Conservation (phyloP, 2,888 invertebrate species). For the Pyralis farinalis region DNA sequence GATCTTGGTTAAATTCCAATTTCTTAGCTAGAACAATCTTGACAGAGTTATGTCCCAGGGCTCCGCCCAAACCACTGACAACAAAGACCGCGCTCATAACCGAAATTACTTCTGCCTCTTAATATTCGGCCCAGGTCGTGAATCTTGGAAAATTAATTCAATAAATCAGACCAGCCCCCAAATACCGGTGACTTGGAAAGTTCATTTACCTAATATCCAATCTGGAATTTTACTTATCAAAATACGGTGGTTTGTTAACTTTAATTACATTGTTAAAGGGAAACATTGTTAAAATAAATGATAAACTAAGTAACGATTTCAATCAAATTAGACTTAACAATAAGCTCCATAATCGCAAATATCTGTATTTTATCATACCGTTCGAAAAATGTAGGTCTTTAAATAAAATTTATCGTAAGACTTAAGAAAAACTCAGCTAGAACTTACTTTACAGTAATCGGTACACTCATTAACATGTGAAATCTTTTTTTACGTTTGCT, state of each 20-base stretch:
- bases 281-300: conserved; percentile 22
- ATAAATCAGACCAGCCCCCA: conserved; percentile 61
- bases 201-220: conserved; percentile 47
- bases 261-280: conserved; percentile 37
- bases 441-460: too few species aligned
- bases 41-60: conserved; percentile 49
- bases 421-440: too few species aligned
- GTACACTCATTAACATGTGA: too few species aligned
- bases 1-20: conserved; percentile 40
- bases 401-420: too few species aligned
- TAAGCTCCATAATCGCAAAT: too few species aligned
- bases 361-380: too few species aligned
- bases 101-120: conserved; percentile 67
- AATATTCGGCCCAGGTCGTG: conserved; percentile 60
- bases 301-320: too few species aligned
- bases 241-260: conserved; percentile 34
- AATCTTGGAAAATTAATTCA: conserved; percentile 72
- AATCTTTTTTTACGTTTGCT: too few species aligned
- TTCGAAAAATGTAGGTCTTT: too few species aligned
- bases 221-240: conserved; percentile 47
- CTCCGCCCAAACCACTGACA: conserved; percentile 44
- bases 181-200: conserved; percentile 53
- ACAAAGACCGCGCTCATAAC: conserved; percentile 64
- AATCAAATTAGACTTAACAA: too few species aligned
- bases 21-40: conserved; percentile 33